Conservation (phyloP, 2,797 vertebrate species). For the Oreochromis mossambicus region DNA sequence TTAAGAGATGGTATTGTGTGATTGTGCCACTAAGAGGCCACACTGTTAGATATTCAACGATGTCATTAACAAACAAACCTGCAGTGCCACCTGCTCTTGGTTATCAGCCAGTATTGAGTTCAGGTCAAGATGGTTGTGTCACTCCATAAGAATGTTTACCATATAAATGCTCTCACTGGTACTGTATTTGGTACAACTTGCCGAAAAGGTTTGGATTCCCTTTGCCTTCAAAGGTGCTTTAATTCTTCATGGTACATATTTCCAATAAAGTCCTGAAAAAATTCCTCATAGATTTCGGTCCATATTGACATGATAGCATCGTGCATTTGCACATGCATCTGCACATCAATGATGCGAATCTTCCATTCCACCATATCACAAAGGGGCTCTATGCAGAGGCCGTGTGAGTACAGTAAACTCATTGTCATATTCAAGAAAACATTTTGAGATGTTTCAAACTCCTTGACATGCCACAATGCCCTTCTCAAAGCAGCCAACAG, state of each 20-base stretch:
- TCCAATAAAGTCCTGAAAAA: neutral
- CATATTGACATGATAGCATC: neutral
- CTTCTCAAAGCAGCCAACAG: neutral
- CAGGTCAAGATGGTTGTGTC: neutral
- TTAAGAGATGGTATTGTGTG: neutral
- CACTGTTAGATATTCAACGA: neutral
- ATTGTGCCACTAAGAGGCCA: neutral
- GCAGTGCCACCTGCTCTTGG: neutral
- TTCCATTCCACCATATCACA: neutral
- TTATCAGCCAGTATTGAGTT: neutral
- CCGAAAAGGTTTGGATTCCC: neutral
- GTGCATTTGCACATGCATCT: neutral
- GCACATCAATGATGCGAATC: neutral
- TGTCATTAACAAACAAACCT: neutral
- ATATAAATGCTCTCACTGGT: neutral
- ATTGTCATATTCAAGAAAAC: neutral
- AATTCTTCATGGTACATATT: neutral
- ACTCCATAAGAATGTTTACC: neutral
- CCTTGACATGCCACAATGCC: neutral
- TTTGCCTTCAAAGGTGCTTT: neutral
- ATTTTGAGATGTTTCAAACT: neutral
- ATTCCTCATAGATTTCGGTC: neutral
- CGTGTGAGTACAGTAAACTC: neutral
- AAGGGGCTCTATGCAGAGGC: neutral
- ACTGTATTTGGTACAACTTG: neutral